A percentile compares a stretch with the other conserved stretches of the same genome.
Evolutionary conservation across 2,797 vertebrate species (phyloP).

Genomic region (Caiman crocodilus): DNA sequence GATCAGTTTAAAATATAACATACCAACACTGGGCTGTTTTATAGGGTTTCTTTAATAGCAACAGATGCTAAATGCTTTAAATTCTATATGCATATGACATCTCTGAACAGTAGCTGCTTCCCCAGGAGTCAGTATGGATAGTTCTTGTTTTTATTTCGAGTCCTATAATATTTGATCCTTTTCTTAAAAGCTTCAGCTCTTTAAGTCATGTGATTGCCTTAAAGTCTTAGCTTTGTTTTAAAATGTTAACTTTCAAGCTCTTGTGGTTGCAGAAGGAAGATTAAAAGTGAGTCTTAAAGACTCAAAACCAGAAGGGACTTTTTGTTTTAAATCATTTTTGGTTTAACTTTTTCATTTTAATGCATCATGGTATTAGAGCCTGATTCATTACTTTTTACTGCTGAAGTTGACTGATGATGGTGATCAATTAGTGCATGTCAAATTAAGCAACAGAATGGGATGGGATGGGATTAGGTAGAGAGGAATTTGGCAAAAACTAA

Average conservation of each 20-base stretch:
- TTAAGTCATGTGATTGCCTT: background rate
- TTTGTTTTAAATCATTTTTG: too few relatives aligned
- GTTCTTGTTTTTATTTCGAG: background rate
- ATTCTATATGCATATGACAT: background rate
- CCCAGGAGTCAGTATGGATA: background rate
- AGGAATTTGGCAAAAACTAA: background rate
- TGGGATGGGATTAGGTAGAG: background rate
- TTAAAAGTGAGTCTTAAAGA: background rate
- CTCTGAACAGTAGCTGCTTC: background rate
- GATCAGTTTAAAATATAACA: background rate
- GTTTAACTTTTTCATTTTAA: too few relatives aligned
- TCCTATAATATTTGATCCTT: background rate
- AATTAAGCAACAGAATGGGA: too few relatives aligned
- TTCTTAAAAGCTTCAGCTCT: background rate
- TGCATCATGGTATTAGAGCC: too few relatives aligned
- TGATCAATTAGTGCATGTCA: background rate
- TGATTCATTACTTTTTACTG: accelerated
- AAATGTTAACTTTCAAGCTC: background rate
- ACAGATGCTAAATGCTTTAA: background rate
- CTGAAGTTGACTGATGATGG: background rate
- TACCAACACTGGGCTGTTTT: background rate
- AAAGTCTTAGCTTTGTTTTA: accelerated
- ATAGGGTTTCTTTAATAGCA: background rate
- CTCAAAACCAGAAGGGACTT: background rate
- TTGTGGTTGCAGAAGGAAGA: background rate